Percentiles rank a stretch among this genome's conserved stretches.
phyloP scores from a whole-genome alignment of 2,113 vertebrate species.

The Turdus rufiventris region DNA sequence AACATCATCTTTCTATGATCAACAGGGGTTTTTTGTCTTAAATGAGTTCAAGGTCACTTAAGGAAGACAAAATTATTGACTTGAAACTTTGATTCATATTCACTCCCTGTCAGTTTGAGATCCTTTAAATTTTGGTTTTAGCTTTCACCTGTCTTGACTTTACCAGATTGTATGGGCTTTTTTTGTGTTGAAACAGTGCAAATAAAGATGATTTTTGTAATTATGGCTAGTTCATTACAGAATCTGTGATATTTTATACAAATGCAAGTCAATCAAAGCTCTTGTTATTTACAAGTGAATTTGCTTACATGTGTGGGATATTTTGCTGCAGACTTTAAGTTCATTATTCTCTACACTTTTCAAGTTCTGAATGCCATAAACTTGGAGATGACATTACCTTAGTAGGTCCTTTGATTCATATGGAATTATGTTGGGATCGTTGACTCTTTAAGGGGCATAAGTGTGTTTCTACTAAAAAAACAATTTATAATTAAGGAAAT shows the following conservation, averaged over 20 bases:
- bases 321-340: not conserved
- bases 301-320: not conserved
- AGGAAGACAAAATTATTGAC: not conserved
- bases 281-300: not conserved
- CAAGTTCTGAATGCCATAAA: not conserved
- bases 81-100: not conserved
- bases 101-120: not conserved
- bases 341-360: not conserved
- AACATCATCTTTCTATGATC: not conserved
- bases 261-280: not conserved
- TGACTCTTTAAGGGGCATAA: not conserved
- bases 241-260: not conserved
- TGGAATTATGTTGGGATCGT: not conserved
- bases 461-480: not conserved
- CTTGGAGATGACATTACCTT: not conserved
- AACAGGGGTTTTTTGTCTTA: not conserved
- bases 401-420: not conserved
- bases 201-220: not conserved
- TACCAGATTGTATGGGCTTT: not conserved
- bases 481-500: not conserved
- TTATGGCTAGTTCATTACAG: not conserved
- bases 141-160: not conserved
- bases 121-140: not conserved
- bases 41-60: constrained; percentile 57
- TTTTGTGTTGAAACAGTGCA: not conserved